phyloP scores from a whole-genome alignment of 2,797 vertebrate genomes.

The Dendrocincla tyrannina region DNA sequence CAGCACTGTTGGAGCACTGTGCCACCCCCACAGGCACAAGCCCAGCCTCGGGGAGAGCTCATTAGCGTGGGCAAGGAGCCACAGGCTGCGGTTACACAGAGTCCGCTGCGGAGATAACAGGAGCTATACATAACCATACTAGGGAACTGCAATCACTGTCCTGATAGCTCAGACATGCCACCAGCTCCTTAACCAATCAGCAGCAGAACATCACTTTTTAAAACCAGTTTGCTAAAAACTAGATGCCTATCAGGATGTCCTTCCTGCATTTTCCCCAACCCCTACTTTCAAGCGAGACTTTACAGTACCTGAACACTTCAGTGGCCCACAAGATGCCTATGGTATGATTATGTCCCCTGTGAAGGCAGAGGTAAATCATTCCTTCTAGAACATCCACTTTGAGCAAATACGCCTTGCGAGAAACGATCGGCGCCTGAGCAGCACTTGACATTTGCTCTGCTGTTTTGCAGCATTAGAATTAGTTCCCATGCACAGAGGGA shows the following conservation, averaged over 20 bases:
- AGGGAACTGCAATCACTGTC: constrained; percentile 32
- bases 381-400: background rate
- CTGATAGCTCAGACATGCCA: constrained; percentile 18
- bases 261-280: background rate
- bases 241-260: background rate
- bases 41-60: constrained; percentile 18
- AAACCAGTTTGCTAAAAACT: background rate
- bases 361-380: background rate
- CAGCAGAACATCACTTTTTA: background rate
- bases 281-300: background rate
- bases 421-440: background rate
- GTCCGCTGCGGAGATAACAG: constrained; percentile 51
- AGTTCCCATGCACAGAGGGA: background rate
- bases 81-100: constrained; percentile 14
- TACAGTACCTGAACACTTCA: background rate
- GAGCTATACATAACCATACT: constrained; percentile 62
- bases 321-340: background rate
- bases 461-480: constrained; percentile 32
- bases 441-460: background rate
- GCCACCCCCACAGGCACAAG: constrained; percentile 37
- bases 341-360: fast-evolving
- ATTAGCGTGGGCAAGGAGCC: constrained; percentile 48
- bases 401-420: background rate
- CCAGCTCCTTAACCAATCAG: background rate
- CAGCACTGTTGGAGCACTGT: background rate